A percentile compares a stretch with the other conserved stretches of the same genome.
These are phyloP conservation scores for Phrynocephalus forsythii DNA, from an alignment of 2,797 vertebrate genomes.

Conservation along the genomic window DNA sequence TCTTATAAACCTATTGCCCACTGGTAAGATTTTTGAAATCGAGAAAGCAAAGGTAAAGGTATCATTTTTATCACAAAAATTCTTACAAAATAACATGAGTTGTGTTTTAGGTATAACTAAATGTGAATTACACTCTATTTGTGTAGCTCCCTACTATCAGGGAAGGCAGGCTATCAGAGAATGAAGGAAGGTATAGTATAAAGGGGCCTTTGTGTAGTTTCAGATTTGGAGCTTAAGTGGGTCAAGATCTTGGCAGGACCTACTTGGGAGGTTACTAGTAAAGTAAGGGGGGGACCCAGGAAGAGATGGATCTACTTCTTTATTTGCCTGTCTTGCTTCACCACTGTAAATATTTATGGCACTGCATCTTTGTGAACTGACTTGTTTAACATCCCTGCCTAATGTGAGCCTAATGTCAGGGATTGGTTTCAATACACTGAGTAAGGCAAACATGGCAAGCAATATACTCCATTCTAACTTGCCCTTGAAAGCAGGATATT, in stretches of 20 bases:
- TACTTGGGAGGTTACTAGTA: background rate
- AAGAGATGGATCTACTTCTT: background rate
- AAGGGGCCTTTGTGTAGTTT: background rate
- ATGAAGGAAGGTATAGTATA: constrained; percentile 14
- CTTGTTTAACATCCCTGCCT: background rate
- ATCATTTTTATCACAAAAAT: constrained; percentile 23
- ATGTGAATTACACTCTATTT: constrained; percentile 11
- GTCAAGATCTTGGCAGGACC: background rate
- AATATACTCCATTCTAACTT: background rate
- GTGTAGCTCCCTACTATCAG: background rate
- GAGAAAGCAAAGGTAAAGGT: constrained; percentile 52
- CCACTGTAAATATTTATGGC: background rate
- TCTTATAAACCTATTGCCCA: constrained; percentile 54
- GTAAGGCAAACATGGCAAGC: background rate
- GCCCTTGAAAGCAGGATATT: background rate
- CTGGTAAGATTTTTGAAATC: constrained; percentile 59
- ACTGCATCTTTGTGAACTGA: background rate
- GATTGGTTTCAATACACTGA: background rate
- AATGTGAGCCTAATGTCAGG: background rate
- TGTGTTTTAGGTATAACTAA: constrained; percentile 45
- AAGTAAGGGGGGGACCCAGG: background rate
- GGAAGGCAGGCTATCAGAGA: background rate
- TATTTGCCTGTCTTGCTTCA: background rate
- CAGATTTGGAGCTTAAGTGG: background rate
- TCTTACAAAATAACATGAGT: constrained; percentile 17